A percentile compares a stretch with the other conserved stretches of the same genome.
These are phyloP conservation scores for Zoanthus gigantus DNA, from an alignment of 92 coral and sea anemone species.

Conservation along the genomic window DNA sequence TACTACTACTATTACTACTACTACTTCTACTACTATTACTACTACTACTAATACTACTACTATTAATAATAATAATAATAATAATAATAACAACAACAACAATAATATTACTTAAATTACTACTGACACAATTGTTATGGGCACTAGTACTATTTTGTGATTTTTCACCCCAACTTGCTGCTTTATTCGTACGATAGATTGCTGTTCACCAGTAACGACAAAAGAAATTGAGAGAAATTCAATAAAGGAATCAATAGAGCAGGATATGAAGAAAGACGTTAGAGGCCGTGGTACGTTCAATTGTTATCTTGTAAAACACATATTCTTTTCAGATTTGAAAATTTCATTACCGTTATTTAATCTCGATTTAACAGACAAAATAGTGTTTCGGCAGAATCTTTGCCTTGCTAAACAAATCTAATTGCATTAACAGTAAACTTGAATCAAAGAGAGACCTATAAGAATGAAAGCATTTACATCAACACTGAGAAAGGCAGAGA, in stretches of 20 bases:
- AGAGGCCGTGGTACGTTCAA: constrained; percentile 32
- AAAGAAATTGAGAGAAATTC: background rate
- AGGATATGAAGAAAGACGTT: constrained; percentile 19
- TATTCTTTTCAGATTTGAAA: background rate
- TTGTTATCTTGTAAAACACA: background rate
- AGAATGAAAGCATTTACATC: no score
- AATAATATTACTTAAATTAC: background rate
- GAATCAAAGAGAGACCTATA: no score
- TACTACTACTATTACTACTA: background rate
- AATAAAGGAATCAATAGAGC: background rate
- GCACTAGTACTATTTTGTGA: background rate
- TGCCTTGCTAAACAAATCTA: no score
- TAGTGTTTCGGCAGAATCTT: no score
- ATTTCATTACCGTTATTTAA: background rate
- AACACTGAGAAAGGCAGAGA: no score
- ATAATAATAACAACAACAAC: background rate
- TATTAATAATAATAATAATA: background rate
- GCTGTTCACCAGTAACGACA: background rate
- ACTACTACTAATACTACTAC: background rate
- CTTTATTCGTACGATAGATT: background rate
- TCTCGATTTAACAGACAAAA: background rate
- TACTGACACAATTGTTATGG: background rate
- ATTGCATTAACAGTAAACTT: no score
- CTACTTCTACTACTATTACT: background rate
- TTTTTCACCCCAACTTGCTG: background rate